Evolutionary conservation across 2,797 vertebrate species (phyloP).

Genomic region (Galaxias olidus): DNA sequence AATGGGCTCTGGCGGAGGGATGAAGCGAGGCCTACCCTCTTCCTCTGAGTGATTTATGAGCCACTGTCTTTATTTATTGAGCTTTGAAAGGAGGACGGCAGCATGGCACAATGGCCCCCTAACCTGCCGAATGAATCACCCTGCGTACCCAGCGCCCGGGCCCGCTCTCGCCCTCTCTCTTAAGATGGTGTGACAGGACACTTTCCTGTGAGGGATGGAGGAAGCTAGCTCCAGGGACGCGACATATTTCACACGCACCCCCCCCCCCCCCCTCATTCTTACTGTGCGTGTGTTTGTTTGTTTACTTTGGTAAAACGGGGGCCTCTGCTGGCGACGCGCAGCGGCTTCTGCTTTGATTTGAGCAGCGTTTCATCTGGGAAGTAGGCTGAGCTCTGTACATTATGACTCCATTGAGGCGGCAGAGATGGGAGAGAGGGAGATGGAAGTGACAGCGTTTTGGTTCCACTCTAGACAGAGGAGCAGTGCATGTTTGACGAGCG

Average conservation of each 20-base stretch:
- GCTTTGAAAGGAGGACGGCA: constrained; percentile 72
- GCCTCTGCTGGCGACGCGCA: constrained; percentile 25
- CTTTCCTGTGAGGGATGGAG: constrained; percentile 60
- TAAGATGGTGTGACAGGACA: constrained; percentile 51
- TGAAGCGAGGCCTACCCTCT: constrained; percentile 47
- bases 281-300: constrained; percentile 33
- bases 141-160: constrained; percentile 16
- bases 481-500: background rate
- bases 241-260: constrained; percentile 49
- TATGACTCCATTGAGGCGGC: constrained; percentile 49
- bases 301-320: constrained; percentile 46
- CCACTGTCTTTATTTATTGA: constrained; percentile 65
- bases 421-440: constrained; percentile 36
- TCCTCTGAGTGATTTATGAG: constrained; percentile 68
- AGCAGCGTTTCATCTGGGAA: constrained; percentile 56
- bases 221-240: constrained; percentile 43
- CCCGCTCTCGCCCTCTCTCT: constrained; percentile 27
- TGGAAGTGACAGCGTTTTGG: constrained; percentile 38
- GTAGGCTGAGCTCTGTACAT: constrained; percentile 40
- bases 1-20: constrained; percentile 50
- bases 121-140: constrained; percentile 73
- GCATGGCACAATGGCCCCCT: constrained; percentile 59
- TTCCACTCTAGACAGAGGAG: constrained; percentile 31
- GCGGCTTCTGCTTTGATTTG: constrained; percentile 57
- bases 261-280: constrained; percentile 7